Evolutionary conservation across 1,140 invertebrate genomes (phyloP), one percentile per base, ranked within the genome.

Genomic region (Brachionus koreanus): DNA sequence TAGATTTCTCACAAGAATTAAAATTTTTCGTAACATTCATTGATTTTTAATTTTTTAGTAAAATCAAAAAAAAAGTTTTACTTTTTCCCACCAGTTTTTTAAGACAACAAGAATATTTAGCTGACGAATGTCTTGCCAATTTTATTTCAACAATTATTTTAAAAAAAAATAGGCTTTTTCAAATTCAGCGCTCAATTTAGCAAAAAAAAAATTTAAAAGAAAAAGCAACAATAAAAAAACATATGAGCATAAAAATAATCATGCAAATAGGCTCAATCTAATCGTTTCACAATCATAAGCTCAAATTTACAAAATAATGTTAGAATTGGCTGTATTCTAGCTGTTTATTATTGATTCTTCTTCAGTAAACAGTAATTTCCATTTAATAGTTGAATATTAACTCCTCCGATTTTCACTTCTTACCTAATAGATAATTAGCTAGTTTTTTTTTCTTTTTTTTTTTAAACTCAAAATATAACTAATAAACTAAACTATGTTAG

Each of bases 361-460:
- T 33, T 19, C 16, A 23, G 19, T 7, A 5, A 37, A 12, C 16
- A 39, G n/a, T 69, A 69, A 69, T 69, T 69, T 42, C 65, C 16
- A 69, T 69, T 69, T 69, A 69, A 69, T 69, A 33, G 65, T 69
- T 69, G 13, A 57, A 19, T 57, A 69, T 37, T 69, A 69, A 69
- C 65, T 69, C 65, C 35, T 69, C 39, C 65, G 63, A 13, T 57
- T 57, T 57, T 63, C 29, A 5, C 65, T 39, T 37, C 5, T 69
- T 69, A 69, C 37, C 65, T 69, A 69, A 69, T 69, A 69, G 65
- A 69, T 42, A 69, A 69, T 69, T 69, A 69, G 65, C 37, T 69
- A 19, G 49, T 57, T 57, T 57, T 29, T 29, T 1, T 29, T 29
- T 57, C 5, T 57, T 57, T 57, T 29, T 29, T 1, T 29, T 29